These are phyloP conservation scores for Mesoclemmys tuberculata DNA, from an alignment of 2,113 vertebrate genomes.

Conservation along the genomic window DNA sequence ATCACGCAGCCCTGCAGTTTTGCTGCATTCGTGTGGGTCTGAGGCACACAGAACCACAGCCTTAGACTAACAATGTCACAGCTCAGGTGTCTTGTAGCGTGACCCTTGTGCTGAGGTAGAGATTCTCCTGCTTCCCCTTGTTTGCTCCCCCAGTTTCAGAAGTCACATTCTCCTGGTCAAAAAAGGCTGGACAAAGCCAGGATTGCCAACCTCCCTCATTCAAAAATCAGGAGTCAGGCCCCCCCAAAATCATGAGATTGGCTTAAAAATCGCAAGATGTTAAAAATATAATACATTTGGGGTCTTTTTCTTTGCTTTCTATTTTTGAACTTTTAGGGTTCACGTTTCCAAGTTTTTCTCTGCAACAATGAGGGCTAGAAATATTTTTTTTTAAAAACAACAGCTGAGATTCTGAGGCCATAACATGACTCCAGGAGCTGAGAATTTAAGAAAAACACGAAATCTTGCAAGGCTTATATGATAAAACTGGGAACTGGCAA, in stretches of 20 bases:
- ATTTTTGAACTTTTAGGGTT: not conserved
- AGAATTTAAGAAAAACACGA: not conserved
- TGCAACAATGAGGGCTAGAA: not conserved
- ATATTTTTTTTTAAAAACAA: too few relatives aligned
- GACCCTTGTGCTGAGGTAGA: not conserved
- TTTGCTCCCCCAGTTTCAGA: not conserved
- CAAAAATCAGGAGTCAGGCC: not conserved
- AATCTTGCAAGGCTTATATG: not conserved
- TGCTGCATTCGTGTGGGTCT: not conserved
- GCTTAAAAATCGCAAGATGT: constrained; percentile 30
- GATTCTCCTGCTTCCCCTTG: not conserved
- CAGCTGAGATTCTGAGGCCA: not conserved
- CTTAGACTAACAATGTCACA: not conserved
- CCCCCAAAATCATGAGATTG: not conserved
- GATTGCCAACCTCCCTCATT: not conserved
- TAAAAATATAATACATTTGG: not conserved
- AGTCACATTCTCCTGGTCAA: not conserved
- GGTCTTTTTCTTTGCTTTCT: not conserved
- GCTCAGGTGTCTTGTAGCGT: not conserved
- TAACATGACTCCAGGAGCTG: not conserved
- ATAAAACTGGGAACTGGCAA: not conserved
- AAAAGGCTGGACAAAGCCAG: not conserved
- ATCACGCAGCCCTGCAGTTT: not conserved
- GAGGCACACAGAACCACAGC: not conserved
- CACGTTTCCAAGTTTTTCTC: constrained; percentile 24